Evolutionary conservation across 2,888 invertebrate genomes (phyloP), one percentile per base, ranked within the genome.

Genomic region (Balanococcus diminutus): DNA sequence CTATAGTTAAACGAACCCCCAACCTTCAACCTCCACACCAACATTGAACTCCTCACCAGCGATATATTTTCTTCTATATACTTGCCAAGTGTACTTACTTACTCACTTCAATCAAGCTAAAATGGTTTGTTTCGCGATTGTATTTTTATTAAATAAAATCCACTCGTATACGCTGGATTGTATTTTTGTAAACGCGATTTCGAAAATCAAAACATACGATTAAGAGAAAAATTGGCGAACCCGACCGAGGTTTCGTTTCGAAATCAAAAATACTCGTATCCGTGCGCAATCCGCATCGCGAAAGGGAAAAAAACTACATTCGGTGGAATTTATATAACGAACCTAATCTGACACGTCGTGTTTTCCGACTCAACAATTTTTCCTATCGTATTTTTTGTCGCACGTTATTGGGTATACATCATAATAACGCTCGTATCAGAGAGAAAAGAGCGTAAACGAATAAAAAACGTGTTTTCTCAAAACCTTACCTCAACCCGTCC

Each of bases 281-380:
- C 9, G 22, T 4, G 46, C 36, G 36, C 5, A 36, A 6, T 6
- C 8, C 11, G 42, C 36, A 25, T 61, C 2, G 6, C 75, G n/a
- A 75, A 25, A 25, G n/a, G 31, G 8, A 75, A 6, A 36, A 79
- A 79, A 79, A 79, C 36, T 79, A 16, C 36, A 79, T 79, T 16
- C 19, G 2, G 19, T 3, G 19, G 22, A 79, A 79, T 79, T 36
- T 36, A 28, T 67, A 67, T 67, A 79, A 79, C 75, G 75, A 79
- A 79, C 75, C 75, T 79, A 79, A 79, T 79, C 75, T 28, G 75
- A 79, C 75, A 79, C 75, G 31, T 36, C 75, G n/a, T 79, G 36
- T 79, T 79, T 79, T 79, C 75, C 75, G 19, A 79, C 28, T 36
- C 75, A 79, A 79, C 75, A 79, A 79, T 79, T 79, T 79, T 36